These are phyloP conservation scores for Aporrectodea caliginosa DNA, from an alignment of 1,140 invertebrate species.

Conservation along the genomic window DNA sequence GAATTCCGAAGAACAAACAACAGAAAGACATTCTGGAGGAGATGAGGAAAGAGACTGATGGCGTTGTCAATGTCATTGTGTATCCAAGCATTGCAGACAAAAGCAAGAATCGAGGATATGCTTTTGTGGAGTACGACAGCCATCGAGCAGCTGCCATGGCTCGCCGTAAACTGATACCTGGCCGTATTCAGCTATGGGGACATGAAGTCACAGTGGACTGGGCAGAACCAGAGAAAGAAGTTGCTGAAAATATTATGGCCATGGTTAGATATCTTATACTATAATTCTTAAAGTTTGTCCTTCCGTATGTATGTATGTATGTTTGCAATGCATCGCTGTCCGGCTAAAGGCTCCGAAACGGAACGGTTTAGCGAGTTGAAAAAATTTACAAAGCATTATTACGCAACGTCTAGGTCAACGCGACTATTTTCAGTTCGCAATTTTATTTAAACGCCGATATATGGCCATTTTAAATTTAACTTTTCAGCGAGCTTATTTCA, in stretches of 20 bases:
- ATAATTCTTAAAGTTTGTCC: no score
- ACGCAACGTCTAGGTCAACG: no score
- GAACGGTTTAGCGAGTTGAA: no score
- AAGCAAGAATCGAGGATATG: conserved; percentile 98
- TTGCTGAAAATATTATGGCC: conserved; percentile 77
- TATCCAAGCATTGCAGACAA: conserved; percentile 96
- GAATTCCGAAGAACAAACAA: conserved; percentile 99
- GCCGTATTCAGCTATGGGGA: conserved; percentile 70
- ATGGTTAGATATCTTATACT: no score
- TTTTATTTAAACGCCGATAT: no score
- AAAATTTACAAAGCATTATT: no score
- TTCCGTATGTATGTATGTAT: no score
- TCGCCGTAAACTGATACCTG: conserved; percentile 72
- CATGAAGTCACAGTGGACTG: conserved; percentile 99
- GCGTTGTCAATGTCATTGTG: conserved; percentile 95
- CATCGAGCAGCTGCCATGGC: conserved; percentile 97
- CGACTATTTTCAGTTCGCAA: no score
- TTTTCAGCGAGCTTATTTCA: no score
- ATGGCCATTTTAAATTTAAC: no score
- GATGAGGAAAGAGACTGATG: conserved; percentile 65
- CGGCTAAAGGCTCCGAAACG: no score
- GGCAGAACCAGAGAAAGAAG: conserved; percentile 99
- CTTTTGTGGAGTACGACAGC: conserved; percentile 98
- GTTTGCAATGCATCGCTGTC: no score
- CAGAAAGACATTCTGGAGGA: conserved; percentile 98